A percentile compares a stretch with the other conserved stretches of the same genome.
Conservation (phyloP, 2,113 vertebrate genomes). For the Heptranchias perlo region DNA sequence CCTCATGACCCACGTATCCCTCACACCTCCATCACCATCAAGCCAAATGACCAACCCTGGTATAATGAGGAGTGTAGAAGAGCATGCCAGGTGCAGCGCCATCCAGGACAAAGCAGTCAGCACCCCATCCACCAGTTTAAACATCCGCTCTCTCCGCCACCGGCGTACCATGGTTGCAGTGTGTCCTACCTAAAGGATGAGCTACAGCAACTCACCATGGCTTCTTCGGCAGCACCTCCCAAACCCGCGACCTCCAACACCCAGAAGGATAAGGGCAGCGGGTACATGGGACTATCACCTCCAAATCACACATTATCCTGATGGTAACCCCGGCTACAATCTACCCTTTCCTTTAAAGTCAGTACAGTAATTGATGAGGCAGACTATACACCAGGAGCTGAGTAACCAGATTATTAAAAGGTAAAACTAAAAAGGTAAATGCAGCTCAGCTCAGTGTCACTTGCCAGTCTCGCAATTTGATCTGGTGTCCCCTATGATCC, state of each 20-base stretch:
- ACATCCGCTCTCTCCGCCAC: not conserved
- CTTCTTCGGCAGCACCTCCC: not conserved
- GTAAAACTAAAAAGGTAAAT: not conserved
- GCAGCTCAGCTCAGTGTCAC: not conserved
- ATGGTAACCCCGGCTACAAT: not conserved
- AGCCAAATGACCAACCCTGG: not conserved
- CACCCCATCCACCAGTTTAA: not conserved
- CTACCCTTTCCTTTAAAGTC: not conserved
- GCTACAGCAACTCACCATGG: not conserved
- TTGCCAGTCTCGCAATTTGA: not conserved
- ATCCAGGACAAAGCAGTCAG: too few species aligned
- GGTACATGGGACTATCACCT: not conserved
- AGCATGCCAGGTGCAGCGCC: too few species aligned
- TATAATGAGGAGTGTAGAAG: not conserved
- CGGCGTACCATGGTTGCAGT: too few species aligned
- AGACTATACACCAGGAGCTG: not conserved
- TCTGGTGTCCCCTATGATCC: not conserved
- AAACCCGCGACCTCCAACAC: not conserved
- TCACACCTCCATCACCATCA: not conserved
- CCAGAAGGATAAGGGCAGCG: not conserved
- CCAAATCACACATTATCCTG: not conserved
- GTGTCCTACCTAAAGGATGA: not conserved
- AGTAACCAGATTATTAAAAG: not conserved
- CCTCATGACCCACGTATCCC: not conserved
- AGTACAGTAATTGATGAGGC: not conserved